These are phyloP conservation scores for Glossophaga mutica DNA, from an alignment of 2,797 vertebrate genomes.

Conservation along the genomic window DNA sequence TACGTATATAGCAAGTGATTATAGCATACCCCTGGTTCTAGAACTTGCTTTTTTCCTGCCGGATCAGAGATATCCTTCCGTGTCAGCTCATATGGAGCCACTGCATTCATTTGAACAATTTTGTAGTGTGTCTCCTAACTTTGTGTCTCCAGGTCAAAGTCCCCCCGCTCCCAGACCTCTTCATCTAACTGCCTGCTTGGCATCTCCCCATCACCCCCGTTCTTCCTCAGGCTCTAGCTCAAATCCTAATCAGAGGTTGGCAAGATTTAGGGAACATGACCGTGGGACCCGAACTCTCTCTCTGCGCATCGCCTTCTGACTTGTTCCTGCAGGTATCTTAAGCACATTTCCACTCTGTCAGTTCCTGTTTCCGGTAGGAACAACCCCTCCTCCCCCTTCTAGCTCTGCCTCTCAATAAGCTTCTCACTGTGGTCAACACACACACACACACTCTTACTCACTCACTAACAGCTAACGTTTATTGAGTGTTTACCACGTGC, in stretches of 20 bases:
- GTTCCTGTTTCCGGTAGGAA: background rate
- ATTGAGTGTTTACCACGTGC: background rate
- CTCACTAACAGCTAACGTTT: background rate
- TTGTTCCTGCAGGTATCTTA: background rate
- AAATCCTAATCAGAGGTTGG: background rate
- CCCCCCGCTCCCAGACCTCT: background rate
- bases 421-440: background rate
- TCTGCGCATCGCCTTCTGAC: background rate
- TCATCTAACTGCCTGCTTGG: background rate
- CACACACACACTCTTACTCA: background rate
- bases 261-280: background rate
- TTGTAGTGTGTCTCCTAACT: background rate
- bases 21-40: background rate
- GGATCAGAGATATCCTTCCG: background rate
- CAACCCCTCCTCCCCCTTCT: background rate
- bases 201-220: rapidly evolving
- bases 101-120: background rate
- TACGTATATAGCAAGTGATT: background rate
- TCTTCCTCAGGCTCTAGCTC: background rate
- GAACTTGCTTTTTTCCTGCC: background rate
- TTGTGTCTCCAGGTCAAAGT: background rate
- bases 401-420: background rate
- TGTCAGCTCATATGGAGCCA: too few relatives aligned
- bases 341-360: background rate
- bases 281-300: background rate